Conservation (phyloP, 2,797 vertebrate genomes). For the Pipistrellus nathusii region DNA sequence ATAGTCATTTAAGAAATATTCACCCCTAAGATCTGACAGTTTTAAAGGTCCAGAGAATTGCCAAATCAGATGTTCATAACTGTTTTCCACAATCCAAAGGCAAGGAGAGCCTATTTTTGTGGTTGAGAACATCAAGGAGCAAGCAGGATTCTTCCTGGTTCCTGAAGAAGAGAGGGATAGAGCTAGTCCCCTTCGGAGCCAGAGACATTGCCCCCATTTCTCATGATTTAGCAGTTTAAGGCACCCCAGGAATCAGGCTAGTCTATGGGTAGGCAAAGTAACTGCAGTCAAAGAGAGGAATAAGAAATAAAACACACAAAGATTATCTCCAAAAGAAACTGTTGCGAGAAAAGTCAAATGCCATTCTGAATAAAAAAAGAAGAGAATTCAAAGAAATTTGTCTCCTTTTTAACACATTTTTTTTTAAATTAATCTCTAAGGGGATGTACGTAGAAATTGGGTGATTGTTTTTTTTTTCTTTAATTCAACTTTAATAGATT, state of each 20-base stretch:
- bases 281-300: background rate
- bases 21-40: background rate
- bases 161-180: background rate
- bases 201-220: background rate
- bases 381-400: background rate
- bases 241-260: background rate
- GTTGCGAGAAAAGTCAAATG: background rate
- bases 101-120: background rate
- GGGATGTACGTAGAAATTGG: background rate
- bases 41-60: background rate
- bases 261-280: background rate
- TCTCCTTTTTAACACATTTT: background rate
- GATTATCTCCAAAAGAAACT: background rate
- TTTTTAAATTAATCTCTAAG: background rate
- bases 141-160: background rate
- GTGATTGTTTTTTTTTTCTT: background rate
- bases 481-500: background rate
- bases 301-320: background rate
- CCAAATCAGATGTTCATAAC: background rate
- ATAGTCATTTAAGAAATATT: conserved; percentile 23
- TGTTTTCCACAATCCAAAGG: background rate
- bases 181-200: background rate
- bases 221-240: background rate
- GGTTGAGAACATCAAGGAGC: background rate
- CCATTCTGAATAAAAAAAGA: background rate